Conservation (phyloP, 2,113 vertebrate genomes). For the Ibidorhyncha struthersii region DNA sequence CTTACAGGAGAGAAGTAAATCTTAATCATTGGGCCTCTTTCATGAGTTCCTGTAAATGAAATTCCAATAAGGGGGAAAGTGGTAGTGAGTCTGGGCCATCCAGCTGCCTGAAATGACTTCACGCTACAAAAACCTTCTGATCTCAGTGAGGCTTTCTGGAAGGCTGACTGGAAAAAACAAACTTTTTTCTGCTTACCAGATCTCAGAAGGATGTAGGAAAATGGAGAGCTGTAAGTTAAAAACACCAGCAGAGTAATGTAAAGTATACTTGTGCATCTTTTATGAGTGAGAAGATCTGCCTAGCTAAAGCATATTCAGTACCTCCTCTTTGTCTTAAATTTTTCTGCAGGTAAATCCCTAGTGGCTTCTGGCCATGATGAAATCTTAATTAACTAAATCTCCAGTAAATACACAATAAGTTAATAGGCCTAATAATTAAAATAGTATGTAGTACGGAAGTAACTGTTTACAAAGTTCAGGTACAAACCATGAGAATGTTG, state of each 20-base stretch:
- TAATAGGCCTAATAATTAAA: neutral
- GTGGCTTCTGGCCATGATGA: neutral
- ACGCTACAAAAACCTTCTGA: neutral
- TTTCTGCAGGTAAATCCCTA: neutral
- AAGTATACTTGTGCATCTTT: neutral
- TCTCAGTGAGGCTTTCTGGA: neutral
- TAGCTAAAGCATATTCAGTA: neutral
- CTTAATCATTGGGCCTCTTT: neutral
- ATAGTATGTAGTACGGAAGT: neutral
- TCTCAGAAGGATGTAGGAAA: neutral
- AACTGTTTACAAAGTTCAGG: neutral
- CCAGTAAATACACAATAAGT: neutral
- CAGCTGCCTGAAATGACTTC: neutral
- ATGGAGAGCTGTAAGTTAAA: neutral
- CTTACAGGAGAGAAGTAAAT: neutral
- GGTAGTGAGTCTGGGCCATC: neutral
- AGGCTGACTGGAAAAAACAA: constrained; percentile 4
- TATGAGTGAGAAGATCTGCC: neutral
- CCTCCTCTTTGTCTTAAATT: neutral
- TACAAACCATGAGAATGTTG: neutral
- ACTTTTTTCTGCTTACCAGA: neutral
- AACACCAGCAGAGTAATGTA: neutral
- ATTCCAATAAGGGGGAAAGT: neutral
- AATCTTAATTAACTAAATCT: neutral
- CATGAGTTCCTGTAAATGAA: neutral